Conservation (phyloP, 2,797 vertebrate genomes). For the Sparidentex hasta region DNA sequence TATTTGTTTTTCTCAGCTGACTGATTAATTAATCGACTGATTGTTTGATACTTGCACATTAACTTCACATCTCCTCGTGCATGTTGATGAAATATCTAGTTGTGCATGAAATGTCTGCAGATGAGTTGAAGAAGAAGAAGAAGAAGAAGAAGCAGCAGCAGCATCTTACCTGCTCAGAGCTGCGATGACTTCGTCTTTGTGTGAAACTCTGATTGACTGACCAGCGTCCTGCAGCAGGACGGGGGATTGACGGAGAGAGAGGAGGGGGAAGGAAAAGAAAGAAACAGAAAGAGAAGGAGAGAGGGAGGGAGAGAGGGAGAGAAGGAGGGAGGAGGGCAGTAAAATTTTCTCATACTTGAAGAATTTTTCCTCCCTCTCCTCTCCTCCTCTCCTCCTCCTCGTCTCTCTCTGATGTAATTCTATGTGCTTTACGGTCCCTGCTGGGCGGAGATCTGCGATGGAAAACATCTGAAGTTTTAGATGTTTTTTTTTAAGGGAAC, state of each 20-base stretch:
- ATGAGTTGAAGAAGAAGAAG: accelerated
- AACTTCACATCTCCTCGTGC: not conserved
- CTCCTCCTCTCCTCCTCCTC: slow-evolving; percentile 28
- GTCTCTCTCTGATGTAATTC: slow-evolving; percentile 81
- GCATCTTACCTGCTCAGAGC: slow-evolving; percentile 57
- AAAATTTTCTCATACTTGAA: slow-evolving; percentile 85
- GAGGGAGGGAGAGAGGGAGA: slow-evolving; percentile 27
- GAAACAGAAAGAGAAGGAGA: slow-evolving; percentile 17
- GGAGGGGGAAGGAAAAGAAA: slow-evolving; percentile 1
- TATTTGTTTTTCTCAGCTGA: not conserved
- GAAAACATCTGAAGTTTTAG: slow-evolving; percentile 82
- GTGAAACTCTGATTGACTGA: slow-evolving; percentile 65
- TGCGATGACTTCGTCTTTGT: slow-evolving; percentile 18
- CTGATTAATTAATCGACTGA: not conserved
- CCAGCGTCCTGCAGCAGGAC: slow-evolving; percentile 22
- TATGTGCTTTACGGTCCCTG: slow-evolving; percentile 76
- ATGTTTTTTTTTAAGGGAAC: slow-evolving; percentile 66
- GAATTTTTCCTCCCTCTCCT: slow-evolving; percentile 80
- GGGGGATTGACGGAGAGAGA: slow-evolving; percentile 35
- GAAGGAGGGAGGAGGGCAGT: slow-evolving; percentile 66
- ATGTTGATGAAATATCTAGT: not conserved
- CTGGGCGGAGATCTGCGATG: slow-evolving; percentile 73
- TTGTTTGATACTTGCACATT: not conserved
- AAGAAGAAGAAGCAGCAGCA: not conserved
- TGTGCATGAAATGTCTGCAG: not conserved